These are phyloP conservation scores for Scrobipalpa costella DNA, from an alignment of 2,888 invertebrate genomes.

Conservation along the genomic window DNA sequence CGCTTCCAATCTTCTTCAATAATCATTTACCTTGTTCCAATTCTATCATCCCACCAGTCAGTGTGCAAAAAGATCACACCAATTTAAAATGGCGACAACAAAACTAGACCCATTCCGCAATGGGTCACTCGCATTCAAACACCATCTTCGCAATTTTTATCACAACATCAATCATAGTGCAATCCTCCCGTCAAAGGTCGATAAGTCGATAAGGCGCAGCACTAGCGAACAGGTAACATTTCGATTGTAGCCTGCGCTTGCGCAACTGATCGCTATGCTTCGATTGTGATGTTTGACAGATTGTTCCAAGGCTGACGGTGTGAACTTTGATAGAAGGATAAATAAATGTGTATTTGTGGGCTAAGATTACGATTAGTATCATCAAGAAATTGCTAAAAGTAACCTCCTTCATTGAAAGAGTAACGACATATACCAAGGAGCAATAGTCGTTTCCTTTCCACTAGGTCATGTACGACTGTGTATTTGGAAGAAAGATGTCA, in stretches of 20 bases:
- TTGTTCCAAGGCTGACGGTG: conserved; percentile 55
- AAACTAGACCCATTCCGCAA: background rate
- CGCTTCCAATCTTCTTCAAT: no score
- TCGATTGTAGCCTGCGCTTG: conserved; percentile 36
- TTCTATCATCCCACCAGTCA: background rate
- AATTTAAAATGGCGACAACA: background rate
- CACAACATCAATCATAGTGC: conserved; percentile 15
- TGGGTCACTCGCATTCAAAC: background rate
- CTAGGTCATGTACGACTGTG: background rate
- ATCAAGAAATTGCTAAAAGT: no score
- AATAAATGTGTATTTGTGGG: background rate
- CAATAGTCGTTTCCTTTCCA: no score
- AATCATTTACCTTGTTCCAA: background rate
- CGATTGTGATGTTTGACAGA: conserved; percentile 52
- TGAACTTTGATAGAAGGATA: conserved; percentile 31
- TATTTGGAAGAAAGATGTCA: background rate
- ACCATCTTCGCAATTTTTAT: conserved; percentile 12
- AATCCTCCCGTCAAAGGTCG: conserved; percentile 22
- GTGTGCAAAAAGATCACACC: background rate
- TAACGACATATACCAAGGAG: no score
- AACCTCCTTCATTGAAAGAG: no score
- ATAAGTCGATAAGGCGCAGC: conserved; percentile 11
- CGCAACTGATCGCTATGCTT: conserved; percentile 55
- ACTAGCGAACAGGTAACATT: conserved; percentile 7
- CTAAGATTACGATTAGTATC: no score